A percentile compares a stretch with the other conserved stretches of the same genome.
Evolutionary conservation across 2,888 invertebrate genomes (phyloP).

Genomic region (Plusia festucae): DNA sequence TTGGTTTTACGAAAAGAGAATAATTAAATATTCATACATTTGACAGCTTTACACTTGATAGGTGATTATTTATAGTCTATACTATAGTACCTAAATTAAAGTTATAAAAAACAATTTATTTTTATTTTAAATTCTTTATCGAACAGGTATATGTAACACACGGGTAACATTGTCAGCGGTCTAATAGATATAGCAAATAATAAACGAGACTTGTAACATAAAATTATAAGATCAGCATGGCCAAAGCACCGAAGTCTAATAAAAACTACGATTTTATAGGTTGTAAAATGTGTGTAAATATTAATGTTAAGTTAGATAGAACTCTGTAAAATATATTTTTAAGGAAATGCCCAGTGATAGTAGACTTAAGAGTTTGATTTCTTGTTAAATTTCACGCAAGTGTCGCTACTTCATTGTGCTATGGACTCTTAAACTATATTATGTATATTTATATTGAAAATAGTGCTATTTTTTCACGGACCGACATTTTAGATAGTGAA

Average conservation of each 20-base stretch:
- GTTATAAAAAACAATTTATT: slow-evolving; percentile 10
- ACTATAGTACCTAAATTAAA: slow-evolving; percentile 23
- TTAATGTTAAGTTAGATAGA: slow-evolving; percentile 65
- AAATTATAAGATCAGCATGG: slow-evolving; percentile 77
- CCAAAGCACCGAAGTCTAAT: slow-evolving; percentile 86
- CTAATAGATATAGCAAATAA: slow-evolving; percentile 37
- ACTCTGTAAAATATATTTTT: slow-evolving; percentile 71
- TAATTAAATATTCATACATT: slow-evolving; percentile 48
- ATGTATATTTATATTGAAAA: slow-evolving; percentile 71
- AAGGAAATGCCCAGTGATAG: slow-evolving; percentile 87
- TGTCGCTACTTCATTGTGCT: slow-evolving; percentile 78
- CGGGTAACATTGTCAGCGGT: slow-evolving; percentile 42
- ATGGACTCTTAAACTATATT: slow-evolving; percentile 76
- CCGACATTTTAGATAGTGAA: slow-evolving; percentile 72
- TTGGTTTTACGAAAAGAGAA: slow-evolving; percentile 46
- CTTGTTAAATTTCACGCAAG: slow-evolving; percentile 61
- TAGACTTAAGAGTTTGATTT: slow-evolving; percentile 83
- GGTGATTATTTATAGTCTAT: slow-evolving; percentile 25
- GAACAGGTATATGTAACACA: slow-evolving; percentile 27
- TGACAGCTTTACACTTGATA: slow-evolving; percentile 31
- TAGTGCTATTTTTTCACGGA: slow-evolving; percentile 84
- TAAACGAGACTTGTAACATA: slow-evolving; percentile 57
- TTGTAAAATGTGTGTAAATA: slow-evolving; percentile 82
- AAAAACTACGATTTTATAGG: slow-evolving; percentile 78
- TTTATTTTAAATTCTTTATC: slow-evolving; percentile 19